These are phyloP conservation scores for Porphyrio hochstetteri DNA, from an alignment of 2,113 vertebrate species.

Conservation along the genomic window DNA sequence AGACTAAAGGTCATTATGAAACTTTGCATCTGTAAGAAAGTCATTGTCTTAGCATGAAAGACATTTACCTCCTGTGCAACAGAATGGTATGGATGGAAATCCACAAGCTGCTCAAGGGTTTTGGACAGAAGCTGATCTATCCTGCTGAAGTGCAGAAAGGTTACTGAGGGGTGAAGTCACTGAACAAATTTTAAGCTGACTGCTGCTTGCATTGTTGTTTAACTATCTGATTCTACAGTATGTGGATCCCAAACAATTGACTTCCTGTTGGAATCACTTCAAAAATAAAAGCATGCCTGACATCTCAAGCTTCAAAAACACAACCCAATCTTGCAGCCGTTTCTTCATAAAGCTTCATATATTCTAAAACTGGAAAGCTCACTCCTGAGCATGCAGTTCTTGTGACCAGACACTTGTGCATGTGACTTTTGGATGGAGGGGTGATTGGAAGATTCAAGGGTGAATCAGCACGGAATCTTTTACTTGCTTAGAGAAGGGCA, in stretches of 20 bases:
- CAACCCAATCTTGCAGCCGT: neutral
- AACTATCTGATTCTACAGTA: neutral
- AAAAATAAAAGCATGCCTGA: neutral
- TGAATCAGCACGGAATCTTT: neutral
- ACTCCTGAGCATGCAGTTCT: neutral
- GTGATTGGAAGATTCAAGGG: neutral
- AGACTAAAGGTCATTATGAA: neutral
- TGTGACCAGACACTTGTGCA: neutral
- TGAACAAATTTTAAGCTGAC: neutral
- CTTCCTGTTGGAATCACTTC: neutral
- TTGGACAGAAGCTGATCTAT: slow-evolving; percentile 75
- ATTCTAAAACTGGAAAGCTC: neutral
- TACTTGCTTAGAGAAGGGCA: neutral
- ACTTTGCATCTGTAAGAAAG: neutral
- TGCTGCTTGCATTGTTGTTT: neutral
- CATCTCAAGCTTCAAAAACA: neutral
- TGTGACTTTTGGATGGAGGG: neutral
- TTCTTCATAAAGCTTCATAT: neutral
- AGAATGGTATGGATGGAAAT: slow-evolving; percentile 75
- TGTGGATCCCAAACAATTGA: neutral
- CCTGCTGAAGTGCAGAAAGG: slow-evolving; percentile 84
- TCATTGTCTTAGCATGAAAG: neutral
- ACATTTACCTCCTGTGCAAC: slow-evolving; percentile 76
- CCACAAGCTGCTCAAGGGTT: slow-evolving; percentile 75
- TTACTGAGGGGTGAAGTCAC: slow-evolving; percentile 62